Evolutionary conservation across 2,797 vertebrate species (phyloP).

Genomic region (Melanitta fusca): DNA sequence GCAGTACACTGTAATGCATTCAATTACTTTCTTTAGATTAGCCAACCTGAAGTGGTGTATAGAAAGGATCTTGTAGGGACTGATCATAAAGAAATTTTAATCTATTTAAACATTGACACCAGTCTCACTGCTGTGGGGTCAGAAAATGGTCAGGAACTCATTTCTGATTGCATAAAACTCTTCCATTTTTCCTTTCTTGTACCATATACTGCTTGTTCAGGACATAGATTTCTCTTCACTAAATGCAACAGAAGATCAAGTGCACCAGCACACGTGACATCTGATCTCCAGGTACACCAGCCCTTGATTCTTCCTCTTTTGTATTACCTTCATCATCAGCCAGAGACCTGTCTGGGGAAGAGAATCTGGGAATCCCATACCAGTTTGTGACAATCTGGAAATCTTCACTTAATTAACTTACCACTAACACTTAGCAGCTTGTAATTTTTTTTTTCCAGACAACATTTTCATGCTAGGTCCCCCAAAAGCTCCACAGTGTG

Average conservation of each 20-base stretch:
- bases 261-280: background rate
- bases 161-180: background rate
- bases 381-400: conserved; percentile 29
- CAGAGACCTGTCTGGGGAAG: background rate
- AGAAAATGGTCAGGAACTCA: background rate
- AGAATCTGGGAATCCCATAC: background rate
- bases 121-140: background rate
- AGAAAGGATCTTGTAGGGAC: background rate
- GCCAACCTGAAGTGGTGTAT: background rate
- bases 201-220: background rate
- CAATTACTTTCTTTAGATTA: background rate
- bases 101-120: background rate
- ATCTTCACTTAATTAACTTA: conserved; percentile 50
- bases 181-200: background rate
- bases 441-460: background rate
- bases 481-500: background rate
- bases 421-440: background rate
- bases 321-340: background rate
- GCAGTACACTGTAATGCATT: background rate
- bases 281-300: background rate
- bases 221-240: background rate
- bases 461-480: conserved; percentile 2
- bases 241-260: background rate
- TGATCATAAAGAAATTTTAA: background rate
- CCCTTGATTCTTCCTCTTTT: background rate